Percentiles rank a stretch among this genome's conserved stretches.
Evolutionary conservation across 2,888 invertebrate genomes (phyloP).

Genomic region (Brenthis ino): DNA sequence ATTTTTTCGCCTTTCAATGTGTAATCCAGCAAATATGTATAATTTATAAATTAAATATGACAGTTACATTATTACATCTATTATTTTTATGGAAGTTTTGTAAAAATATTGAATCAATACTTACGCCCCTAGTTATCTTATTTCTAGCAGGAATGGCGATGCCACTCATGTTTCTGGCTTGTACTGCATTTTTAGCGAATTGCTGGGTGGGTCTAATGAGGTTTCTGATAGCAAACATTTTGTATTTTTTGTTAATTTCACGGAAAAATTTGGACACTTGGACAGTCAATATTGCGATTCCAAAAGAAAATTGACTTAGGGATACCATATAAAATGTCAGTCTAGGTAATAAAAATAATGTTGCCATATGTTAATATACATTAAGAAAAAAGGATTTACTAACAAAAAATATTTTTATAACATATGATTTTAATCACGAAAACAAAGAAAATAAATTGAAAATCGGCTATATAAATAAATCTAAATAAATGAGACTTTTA

Average conservation of each 20-base stretch:
- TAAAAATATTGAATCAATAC: slow-evolving; percentile 38
- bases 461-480: too few species aligned
- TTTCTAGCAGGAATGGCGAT: slow-evolving; percentile 59
- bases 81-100: neutral
- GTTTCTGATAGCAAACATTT: slow-evolving; percentile 65
- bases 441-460: neutral
- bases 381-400: neutral
- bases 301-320: slow-evolving; percentile 5
- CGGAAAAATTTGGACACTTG: neutral
- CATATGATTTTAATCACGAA: neutral
- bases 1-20: neutral
- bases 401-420: neutral
- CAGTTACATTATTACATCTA: neutral
- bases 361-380: slow-evolving; percentile 8
- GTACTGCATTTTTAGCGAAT: slow-evolving; percentile 61
- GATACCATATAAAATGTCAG: slow-evolving; percentile 2
- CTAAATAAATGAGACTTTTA: too few species aligned
- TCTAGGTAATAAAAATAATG: neutral
- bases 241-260: slow-evolving; percentile 34
- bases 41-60: neutral
- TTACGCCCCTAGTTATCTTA: slow-evolving; percentile 64
- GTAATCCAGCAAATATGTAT: neutral
- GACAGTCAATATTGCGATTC: neutral
- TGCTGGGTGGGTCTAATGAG: slow-evolving; percentile 59
- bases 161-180: slow-evolving; percentile 67